Conservation (phyloP, 1,140 invertebrate species). For the Ctenoplectra terminalis region DNA sequence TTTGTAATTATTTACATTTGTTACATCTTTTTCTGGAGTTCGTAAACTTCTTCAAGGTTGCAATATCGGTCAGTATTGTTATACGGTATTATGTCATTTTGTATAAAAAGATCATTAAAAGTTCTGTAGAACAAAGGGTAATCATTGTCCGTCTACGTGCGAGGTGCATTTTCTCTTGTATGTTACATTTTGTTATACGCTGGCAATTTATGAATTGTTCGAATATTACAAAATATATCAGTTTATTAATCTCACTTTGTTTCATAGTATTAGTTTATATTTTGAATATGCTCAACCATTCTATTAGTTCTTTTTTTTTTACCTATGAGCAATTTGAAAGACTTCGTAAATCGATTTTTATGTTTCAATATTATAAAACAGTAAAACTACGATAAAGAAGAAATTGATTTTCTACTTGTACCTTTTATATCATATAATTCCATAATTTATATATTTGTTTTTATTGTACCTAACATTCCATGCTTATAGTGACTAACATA, state of each 20-base stretch:
- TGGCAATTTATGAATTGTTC: constrained; percentile 39
- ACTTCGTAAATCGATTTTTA: constrained; percentile 25
- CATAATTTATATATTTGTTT: constrained; percentile 52
- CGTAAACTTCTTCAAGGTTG: background rate
- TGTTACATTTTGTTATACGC: constrained; percentile 42
- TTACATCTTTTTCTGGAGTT: background rate
- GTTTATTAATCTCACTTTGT: constrained; percentile 44
- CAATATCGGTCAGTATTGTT: background rate
- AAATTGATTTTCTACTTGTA: constrained; percentile 55
- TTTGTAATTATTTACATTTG: constrained; percentile 19
- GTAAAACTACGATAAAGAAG: constrained; percentile 40
- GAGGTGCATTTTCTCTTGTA: constrained; percentile 42
- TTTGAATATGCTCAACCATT: constrained; percentile 46
- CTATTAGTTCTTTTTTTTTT: constrained; percentile 33
- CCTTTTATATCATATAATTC: constrained; percentile 55
- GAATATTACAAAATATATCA: constrained; percentile 48
- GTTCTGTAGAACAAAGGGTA: constrained; percentile 51
- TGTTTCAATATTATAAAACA: constrained; percentile 35
- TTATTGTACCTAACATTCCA: constrained; percentile 72
- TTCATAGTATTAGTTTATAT: constrained; percentile 45
- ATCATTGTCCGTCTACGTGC: constrained; percentile 49
- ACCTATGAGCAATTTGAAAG: constrained; percentile 39
- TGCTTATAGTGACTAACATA: constrained; percentile 65
- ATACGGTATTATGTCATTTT: background rate
- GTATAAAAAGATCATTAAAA: background rate